Percentiles rank a stretch among this genome's conserved stretches.
These are phyloP conservation scores for Flexamia atlantica DNA, from an alignment of 2,888 invertebrate genomes.

Conservation along the genomic window DNA sequence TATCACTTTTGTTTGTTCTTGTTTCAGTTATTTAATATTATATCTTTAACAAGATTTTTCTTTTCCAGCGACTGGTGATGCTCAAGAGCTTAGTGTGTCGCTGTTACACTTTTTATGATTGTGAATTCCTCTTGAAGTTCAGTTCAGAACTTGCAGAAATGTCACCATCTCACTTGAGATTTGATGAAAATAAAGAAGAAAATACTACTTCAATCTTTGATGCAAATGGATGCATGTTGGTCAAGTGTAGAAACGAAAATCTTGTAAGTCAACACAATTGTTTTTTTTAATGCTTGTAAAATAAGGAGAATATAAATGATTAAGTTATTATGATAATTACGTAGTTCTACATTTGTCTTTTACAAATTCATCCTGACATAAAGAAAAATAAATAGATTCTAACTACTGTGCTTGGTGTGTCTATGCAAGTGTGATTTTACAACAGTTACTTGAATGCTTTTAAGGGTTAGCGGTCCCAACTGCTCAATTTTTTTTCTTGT, in stretches of 20 bases:
- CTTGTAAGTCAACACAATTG: constrained; percentile 44
- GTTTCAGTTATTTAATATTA: too few relatives aligned
- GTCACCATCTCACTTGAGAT: constrained; percentile 16
- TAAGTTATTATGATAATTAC: not conserved
- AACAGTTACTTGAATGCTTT: too few relatives aligned
- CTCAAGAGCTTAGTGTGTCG: constrained; percentile 52
- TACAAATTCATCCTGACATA: too few relatives aligned
- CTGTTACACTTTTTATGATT: constrained; percentile 49
- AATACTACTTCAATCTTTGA: constrained; percentile 35
- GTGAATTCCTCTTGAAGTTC: constrained; percentile 54
- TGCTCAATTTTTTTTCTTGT: too few relatives aligned
- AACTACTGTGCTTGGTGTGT: too few relatives aligned
- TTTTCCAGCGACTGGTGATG: constrained; percentile 25
- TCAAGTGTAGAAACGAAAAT: constrained; percentile 51
- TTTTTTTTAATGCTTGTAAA: not conserved
- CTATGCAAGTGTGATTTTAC: too few relatives aligned
- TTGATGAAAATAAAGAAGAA: constrained; percentile 11
- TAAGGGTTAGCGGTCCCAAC: too few relatives aligned
- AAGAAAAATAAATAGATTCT: too few relatives aligned
- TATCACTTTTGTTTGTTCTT: too few relatives aligned
- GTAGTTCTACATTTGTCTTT: too few relatives aligned
- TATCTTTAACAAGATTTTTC: not conserved
- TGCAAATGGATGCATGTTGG: constrained; percentile 13
- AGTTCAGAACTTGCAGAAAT: constrained; percentile 33
- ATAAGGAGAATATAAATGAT: not conserved